A percentile compares a stretch with the other conserved stretches of the same genome.
phyloP scores from a whole-genome alignment of 2,888 invertebrate species.

The Euzophera pinguis region DNA sequence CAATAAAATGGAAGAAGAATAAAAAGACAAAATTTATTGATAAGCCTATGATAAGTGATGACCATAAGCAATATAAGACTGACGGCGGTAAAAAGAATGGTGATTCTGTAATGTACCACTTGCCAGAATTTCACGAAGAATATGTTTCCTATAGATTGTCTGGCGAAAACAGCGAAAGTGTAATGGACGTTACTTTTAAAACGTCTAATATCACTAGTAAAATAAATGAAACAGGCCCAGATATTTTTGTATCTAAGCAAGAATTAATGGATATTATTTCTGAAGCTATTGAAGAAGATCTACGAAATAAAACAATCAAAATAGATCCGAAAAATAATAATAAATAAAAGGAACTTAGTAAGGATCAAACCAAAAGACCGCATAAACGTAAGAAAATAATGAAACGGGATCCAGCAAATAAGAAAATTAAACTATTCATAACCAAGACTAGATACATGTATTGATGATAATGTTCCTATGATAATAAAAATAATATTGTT shows the following conservation, averaged over 20 bases:
- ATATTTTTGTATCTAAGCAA: background rate
- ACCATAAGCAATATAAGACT: background rate
- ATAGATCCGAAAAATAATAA: background rate
- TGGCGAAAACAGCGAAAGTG: background rate
- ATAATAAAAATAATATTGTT: too few species aligned
- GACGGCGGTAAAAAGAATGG: background rate
- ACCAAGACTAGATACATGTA: too few species aligned
- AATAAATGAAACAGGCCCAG: background rate
- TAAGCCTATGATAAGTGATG: background rate
- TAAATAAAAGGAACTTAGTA: too few species aligned
- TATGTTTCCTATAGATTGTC: background rate
- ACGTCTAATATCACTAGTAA: background rate
- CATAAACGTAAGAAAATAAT: background rate
- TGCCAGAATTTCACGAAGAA: background rate
- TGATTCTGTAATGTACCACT: background rate
- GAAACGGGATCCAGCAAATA: too few species aligned
- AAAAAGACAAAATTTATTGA: background rate
- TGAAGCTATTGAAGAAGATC: background rate
- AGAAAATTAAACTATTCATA: too few species aligned
- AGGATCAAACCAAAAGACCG: too few species aligned
- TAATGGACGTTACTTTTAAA: background rate
- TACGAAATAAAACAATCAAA: background rate
- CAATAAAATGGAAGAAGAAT: background rate
- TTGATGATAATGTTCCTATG: too few species aligned
- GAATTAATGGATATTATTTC: background rate